Evolutionary conservation across 2,797 vertebrate genomes (phyloP), one percentile per base, ranked within the genome.

Genomic region (Crypturellus tataupa): DNA sequence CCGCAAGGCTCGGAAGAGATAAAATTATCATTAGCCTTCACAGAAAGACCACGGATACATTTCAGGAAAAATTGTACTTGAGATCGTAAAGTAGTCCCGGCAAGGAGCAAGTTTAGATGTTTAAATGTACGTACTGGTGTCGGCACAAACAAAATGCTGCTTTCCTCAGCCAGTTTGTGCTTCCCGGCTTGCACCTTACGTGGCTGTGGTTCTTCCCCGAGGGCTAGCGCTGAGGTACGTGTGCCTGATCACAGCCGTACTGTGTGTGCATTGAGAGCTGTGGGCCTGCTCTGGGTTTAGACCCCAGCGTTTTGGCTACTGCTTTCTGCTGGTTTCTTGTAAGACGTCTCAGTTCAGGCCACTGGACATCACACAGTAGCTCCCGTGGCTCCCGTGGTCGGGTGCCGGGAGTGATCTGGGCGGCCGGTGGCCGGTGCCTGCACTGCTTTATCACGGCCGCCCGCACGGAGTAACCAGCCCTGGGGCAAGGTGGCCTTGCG

Each of bases 1-100:
- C 96, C 87, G 75, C 64, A 95, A 95, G 97, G 97, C 98, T 98
- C 97, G 94, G 63, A 84, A 88, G 93, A 97, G 95, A 94, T 93
- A 92, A 96, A 95, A 95, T 97, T 96, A 96, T 87, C 94, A 80
- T 92, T 87, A 96, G 89, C 85, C 80, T 31, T 47, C 86, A 89
- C 53, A 77, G 87, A 94, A 95, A 94, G 92, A 87, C 59, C 12
- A 3, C 2, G 3, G 35, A 39, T 60, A 12, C 35, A 4, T 67
- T 90, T 89, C n/a, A 20, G 76, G 82, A 93, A 60, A 42, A 39
- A 39, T 5, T 5, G 5, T 49, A 44, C 23, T 75, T 87, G 33
- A 75, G 71, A 84, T 68, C 7, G 2, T 51, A 60, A 49, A 39
- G 20, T 81, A 88, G 49, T 25, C 88, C 37, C 53, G 85, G 35